These are phyloP conservation scores for Rousettus leschenaultii DNA, from an alignment of 2,113 vertebrate species.

Conservation along the genomic window DNA sequence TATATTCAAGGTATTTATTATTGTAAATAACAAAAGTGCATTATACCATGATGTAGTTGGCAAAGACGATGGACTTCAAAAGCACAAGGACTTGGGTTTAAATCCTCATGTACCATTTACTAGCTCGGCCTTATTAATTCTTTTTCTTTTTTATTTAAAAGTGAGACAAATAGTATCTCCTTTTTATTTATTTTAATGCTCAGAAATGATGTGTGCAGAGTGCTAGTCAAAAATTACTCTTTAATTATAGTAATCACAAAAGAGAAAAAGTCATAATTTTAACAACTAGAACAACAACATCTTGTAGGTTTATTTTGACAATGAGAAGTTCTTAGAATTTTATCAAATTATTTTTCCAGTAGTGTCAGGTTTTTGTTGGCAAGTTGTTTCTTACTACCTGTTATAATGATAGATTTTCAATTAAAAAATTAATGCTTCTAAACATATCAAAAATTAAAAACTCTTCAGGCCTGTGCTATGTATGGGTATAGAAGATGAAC, in stretches of 20 bases:
- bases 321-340: neutral
- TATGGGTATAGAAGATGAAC: neutral
- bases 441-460: neutral
- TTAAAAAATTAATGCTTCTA: neutral
- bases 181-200: neutral
- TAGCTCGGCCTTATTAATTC: neutral
- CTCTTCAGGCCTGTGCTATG: neutral
- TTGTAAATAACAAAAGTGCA: neutral
- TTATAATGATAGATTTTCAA: neutral
- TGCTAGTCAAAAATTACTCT: neutral
- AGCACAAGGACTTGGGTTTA: neutral
- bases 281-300: neutral
- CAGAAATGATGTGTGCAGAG: neutral
- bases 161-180: neutral
- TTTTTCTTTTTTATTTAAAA: neutral
- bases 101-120: neutral
- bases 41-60: too few species aligned
- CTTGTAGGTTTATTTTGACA: neutral
- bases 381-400: neutral
- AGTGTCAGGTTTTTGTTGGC: neutral
- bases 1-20: neutral
- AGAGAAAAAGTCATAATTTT: neutral
- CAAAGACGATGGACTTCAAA: neutral
- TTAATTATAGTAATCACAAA: neutral
- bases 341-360: constrained; percentile 20